Percentiles rank a stretch among this genome's conserved stretches.
Evolutionary conservation across 2,113 vertebrate genomes (phyloP).

Genomic region (Onychorhynchus coronatus): DNA sequence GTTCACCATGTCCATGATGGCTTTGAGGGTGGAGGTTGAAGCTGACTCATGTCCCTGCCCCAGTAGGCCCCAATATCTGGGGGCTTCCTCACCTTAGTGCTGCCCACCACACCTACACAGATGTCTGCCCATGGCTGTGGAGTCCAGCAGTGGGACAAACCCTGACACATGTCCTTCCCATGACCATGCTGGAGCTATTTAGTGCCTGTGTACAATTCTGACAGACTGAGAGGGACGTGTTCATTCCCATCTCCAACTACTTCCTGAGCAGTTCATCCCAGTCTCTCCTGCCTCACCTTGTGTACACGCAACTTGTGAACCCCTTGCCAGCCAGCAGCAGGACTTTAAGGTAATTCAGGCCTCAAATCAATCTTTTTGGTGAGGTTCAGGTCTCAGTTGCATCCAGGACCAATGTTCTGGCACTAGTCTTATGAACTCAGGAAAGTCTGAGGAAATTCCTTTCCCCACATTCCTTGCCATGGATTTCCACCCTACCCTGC

Average conservation of each 20-base stretch:
- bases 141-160: background rate
- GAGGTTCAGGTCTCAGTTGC: background rate
- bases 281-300: background rate
- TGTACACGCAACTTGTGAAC: background rate
- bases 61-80: background rate
- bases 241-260: background rate
- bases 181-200: background rate
- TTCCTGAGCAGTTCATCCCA: background rate
- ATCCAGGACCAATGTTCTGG: background rate
- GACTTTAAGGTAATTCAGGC: background rate
- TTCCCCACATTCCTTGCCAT: background rate
- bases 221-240: background rate
- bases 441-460: background rate
- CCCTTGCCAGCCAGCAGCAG: background rate
- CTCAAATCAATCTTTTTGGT: background rate
- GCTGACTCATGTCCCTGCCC: background rate
- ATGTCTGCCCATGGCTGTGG: background rate
- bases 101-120: background rate
- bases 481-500: background rate
- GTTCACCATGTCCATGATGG: accelerated
- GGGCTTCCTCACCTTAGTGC: background rate
- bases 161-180: background rate
- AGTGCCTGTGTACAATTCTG: background rate
- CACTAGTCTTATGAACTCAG: background rate
- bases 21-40: background rate